These are phyloP conservation scores for Electrophaes corylata DNA, from an alignment of 2,888 invertebrate genomes.

Conservation along the genomic window DNA sequence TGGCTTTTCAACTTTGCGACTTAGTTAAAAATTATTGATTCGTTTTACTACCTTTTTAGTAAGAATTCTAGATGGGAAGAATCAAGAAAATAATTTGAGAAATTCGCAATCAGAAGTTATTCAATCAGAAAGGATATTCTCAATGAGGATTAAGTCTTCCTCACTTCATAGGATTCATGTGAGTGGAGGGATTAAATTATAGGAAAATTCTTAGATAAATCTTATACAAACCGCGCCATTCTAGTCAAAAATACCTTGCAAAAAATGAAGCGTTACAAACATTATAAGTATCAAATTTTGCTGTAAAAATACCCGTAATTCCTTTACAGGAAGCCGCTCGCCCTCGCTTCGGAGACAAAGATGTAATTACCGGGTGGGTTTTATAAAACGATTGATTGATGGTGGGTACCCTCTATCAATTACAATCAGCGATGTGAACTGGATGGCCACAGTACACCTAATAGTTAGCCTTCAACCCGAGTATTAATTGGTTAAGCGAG, in stretches of 20 bases:
- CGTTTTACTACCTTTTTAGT: conserved; percentile 14
- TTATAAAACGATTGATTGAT: conserved; percentile 59
- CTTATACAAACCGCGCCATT: background rate
- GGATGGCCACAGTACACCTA: conserved; percentile 21
- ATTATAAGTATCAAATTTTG: conserved; percentile 15
- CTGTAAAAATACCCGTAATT: conserved; percentile 14
- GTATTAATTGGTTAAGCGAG: conserved; percentile 15
- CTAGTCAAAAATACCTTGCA: background rate
- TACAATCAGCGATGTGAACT: conserved; percentile 50
- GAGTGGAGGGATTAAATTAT: no score
- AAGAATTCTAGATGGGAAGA: conserved; percentile 19
- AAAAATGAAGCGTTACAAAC: conserved; percentile 4
- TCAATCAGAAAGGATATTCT: background rate
- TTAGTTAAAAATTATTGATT: conserved; percentile 24
- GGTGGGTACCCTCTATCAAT: conserved; percentile 54
- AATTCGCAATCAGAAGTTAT: no score
- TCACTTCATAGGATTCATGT: background rate
- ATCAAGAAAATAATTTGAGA: no score
- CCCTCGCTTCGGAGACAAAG: conserved; percentile 40
- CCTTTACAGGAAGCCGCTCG: conserved; percentile 19
- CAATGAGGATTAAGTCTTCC: background rate
- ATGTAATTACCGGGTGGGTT: conserved; percentile 50
- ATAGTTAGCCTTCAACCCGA: conserved; percentile 12
- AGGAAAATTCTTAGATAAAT: background rate
- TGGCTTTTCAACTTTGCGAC: conserved; percentile 33